Conservation (phyloP, 2,888 invertebrate species). For the Pollenia labialis region DNA sequence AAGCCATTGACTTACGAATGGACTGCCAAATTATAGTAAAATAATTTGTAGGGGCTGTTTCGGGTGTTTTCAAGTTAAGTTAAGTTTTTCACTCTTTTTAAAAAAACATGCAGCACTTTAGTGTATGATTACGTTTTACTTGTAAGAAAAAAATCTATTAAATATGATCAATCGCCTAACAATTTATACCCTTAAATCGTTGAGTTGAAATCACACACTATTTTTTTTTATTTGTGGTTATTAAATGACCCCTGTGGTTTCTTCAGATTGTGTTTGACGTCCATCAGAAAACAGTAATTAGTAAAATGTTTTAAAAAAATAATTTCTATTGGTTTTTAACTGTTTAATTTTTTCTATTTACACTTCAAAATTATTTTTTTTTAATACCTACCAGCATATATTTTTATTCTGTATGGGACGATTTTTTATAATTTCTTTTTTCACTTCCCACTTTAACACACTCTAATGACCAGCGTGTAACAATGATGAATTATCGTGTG, state of each 20-base stretch:
- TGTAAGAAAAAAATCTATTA: too few species aligned
- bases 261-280: not conserved
- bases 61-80: too few species aligned
- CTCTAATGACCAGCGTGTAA: slow-evolving; percentile 15
- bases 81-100: too few species aligned
- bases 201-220: too few species aligned
- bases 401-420: slow-evolving; percentile 4
- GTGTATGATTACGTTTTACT: too few species aligned
- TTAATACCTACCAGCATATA: not conserved
- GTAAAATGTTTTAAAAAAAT: not conserved
- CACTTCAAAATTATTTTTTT: slow-evolving; percentile 29
- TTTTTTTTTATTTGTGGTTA: not conserved
- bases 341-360: slow-evolving; percentile 12
- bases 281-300: slow-evolving; percentile 26
- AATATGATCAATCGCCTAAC: too few species aligned
- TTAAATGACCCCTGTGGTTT: slow-evolving; percentile 11
- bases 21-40: too few species aligned
- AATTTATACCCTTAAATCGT: too few species aligned
- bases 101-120: too few species aligned
- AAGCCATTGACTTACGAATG: too few species aligned
- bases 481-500: not conserved
- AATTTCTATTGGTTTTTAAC: slow-evolving; percentile 19
- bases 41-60: too few species aligned
- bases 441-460: slow-evolving; percentile 49
- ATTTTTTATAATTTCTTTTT: slow-evolving; percentile 44